phyloP scores from a whole-genome alignment of 2,888 invertebrate genomes.

The Gymnosoma rotundatum region DNA sequence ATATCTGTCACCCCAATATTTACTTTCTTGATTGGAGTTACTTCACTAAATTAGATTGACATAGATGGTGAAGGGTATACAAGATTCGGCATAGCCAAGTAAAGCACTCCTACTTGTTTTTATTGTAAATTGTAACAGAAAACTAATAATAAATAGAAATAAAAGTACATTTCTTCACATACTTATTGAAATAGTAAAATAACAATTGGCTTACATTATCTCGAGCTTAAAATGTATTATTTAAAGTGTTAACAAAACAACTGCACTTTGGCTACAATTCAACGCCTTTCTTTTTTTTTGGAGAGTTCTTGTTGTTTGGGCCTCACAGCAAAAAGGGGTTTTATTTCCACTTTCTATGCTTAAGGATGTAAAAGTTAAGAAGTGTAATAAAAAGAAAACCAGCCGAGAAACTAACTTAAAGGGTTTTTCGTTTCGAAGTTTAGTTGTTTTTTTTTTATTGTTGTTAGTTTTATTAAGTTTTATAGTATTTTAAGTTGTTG shows the following conservation, averaged over 20 bases:
- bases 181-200: conserved; percentile 35
- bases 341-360: conserved; percentile 20
- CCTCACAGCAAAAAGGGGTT: not conserved
- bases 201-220: conserved; percentile 62
- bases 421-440: conserved; percentile 26
- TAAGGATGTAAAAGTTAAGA: conserved; percentile 8
- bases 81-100: too few relatives aligned
- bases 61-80: too few relatives aligned
- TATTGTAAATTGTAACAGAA: not conserved
- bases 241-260: conserved; percentile 69
- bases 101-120: not conserved
- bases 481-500: conserved; percentile 17
- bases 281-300: conserved; percentile 66
- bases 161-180: conserved; percentile 7
- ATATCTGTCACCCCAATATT: too few relatives aligned
- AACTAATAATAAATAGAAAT: not conserved
- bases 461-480: conserved; percentile 59
- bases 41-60: too few relatives aligned
- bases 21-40: too few relatives aligned
- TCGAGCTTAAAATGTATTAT: conserved; percentile 66
- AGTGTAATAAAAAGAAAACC: conserved; percentile 31
- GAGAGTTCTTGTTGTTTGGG: conserved; percentile 13
- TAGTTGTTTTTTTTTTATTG: conserved; percentile 21
- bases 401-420: conserved; percentile 63
- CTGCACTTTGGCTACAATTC: conserved; percentile 70